phyloP scores from a whole-genome alignment of 2,888 invertebrate species.

The Seira sanloemensis region DNA sequence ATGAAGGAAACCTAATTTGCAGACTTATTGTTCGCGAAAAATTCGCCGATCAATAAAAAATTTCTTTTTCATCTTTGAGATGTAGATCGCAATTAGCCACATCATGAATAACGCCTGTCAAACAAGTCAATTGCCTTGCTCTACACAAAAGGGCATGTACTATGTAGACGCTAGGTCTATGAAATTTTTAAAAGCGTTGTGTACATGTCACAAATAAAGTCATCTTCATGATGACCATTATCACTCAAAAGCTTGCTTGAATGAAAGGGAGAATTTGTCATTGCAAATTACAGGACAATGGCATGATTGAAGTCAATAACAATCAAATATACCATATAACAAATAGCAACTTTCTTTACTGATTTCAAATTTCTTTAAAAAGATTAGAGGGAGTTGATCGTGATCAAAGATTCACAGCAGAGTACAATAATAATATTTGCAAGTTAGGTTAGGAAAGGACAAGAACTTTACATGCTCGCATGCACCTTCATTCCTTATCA shows the following conservation, averaged over 20 bases:
- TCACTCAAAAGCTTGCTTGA: background rate
- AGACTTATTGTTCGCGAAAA: conserved; percentile 11
- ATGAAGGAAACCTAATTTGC: background rate
- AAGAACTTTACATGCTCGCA: background rate
- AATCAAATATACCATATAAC: background rate
- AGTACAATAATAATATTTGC: too few relatives aligned
- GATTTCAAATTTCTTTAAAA: background rate
- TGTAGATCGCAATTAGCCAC: conserved; percentile 11
- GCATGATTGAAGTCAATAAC: conserved; percentile 7
- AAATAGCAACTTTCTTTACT: too few relatives aligned
- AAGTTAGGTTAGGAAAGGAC: background rate
- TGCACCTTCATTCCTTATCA: background rate
- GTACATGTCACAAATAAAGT: conserved; percentile 11
- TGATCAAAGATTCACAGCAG: background rate
- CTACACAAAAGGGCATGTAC: background rate
- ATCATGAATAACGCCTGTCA: conserved; percentile 2
- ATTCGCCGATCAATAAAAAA: conserved; percentile 1
- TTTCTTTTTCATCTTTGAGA: background rate
- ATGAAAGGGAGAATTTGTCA: conserved; percentile 16
- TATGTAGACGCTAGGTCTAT: background rate
- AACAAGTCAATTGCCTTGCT: conserved; percentile 10
- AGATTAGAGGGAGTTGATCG: background rate
- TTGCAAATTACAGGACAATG: conserved; percentile 14
- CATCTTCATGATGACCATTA: conserved; percentile 16
- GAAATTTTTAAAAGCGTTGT: background rate